Evolutionary conservation across 2,797 vertebrate species (phyloP).

Genomic region (Enteromius treurensis): DNA sequence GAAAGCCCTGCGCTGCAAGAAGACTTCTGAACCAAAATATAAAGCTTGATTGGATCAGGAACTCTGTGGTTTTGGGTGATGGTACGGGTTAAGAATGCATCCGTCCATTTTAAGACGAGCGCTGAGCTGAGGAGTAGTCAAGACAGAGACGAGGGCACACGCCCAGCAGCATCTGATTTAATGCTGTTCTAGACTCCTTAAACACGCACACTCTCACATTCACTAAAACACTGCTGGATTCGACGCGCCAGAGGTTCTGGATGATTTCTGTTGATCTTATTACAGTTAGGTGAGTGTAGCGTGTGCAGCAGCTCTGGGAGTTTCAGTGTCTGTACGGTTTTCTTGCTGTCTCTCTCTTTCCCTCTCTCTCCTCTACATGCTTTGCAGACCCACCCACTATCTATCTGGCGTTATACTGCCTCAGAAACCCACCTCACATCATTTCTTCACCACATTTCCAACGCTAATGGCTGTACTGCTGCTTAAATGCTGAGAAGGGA

Average conservation of each 20-base stretch:
- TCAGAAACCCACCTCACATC: conserved; percentile 51
- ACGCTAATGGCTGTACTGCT: conserved; percentile 47
- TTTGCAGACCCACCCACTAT: conserved; percentile 59
- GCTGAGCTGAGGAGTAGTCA: not conserved
- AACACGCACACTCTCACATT: not conserved
- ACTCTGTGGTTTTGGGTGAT: not conserved
- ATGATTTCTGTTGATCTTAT: conserved; percentile 11
- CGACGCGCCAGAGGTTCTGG: conserved; percentile 6
- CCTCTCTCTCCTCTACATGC: conserved; percentile 40
- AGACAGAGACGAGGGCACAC: not conserved
- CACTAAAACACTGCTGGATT: not conserved
- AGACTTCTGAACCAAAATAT: not conserved
- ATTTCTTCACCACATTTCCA: conserved; percentile 38
- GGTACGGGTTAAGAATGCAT: not conserved
- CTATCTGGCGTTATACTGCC: conserved; percentile 35
- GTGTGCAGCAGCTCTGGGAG: not conserved
- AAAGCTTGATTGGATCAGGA: not conserved
- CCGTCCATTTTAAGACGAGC: not conserved
- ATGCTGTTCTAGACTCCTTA: not conserved
- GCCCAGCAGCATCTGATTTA: conserved; percentile 16
- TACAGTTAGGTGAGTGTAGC: conserved; percentile 6
- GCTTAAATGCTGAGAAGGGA: conserved; percentile 25
- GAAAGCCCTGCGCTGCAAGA: not conserved
- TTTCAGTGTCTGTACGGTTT: not conserved
- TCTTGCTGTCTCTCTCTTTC: conserved; percentile 7